Evolutionary conservation across 2,888 invertebrate species (phyloP).

Genomic region (Acleris laterana): DNA sequence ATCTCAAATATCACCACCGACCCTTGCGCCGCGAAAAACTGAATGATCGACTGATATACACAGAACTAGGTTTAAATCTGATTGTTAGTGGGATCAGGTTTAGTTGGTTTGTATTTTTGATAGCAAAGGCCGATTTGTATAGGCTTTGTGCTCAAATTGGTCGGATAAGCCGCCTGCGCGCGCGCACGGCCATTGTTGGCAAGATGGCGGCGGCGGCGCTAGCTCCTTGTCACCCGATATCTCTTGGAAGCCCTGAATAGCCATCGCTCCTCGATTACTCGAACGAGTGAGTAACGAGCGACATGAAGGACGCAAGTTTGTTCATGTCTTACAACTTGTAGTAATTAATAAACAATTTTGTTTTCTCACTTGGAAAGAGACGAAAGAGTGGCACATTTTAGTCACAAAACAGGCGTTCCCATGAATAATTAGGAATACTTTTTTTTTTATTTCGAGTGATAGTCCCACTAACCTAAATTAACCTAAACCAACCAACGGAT

Average conservation of each 20-base stretch:
- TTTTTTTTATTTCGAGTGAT: no score
- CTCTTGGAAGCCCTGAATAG: slow-evolving; percentile 13
- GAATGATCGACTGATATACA: neutral
- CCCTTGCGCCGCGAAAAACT: neutral
- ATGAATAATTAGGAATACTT: no score
- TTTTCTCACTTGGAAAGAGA: no score
- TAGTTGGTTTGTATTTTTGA: slow-evolving; percentile 44
- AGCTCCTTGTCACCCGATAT: slow-evolving; percentile 24
- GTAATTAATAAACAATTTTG: no score
- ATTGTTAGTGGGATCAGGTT: neutral
- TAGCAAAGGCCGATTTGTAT: slow-evolving; percentile 63
- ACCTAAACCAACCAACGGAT: no score
- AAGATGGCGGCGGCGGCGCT: slow-evolving; percentile 52
- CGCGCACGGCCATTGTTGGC: slow-evolving; percentile 55
- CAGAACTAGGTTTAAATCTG: neutral
- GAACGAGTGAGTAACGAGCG: neutral
- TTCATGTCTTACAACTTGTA: neutral
- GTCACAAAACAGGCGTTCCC: no score
- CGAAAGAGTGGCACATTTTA: no score
- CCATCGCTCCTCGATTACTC: neutral
- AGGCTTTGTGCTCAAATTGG: slow-evolving; percentile 60
- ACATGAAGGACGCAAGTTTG: neutral
- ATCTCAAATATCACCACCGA: slow-evolving; percentile 52
- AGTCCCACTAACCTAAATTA: no score
- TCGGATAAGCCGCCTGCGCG: slow-evolving; percentile 64